These are phyloP conservation scores for Pipistrellus kuhlii DNA, from an alignment of 2,797 vertebrate species.

Conservation along the genomic window DNA sequence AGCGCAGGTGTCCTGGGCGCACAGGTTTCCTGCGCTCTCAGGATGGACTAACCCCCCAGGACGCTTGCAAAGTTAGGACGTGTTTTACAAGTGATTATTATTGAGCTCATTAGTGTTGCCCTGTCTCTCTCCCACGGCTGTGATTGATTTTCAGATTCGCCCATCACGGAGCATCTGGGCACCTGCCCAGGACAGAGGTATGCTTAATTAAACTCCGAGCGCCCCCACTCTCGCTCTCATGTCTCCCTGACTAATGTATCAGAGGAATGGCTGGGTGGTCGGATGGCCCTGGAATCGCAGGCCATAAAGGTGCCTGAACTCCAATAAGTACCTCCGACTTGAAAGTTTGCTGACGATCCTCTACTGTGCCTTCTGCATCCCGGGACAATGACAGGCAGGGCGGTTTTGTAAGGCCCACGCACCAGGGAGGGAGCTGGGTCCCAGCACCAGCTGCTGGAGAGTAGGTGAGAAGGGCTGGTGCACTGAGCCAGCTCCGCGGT, in stretches of 20 bases:
- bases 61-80: neutral
- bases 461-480: neutral
- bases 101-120: neutral
- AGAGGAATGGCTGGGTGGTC: neutral
- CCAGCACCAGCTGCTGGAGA: neutral
- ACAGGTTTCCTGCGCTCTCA: too few relatives aligned
- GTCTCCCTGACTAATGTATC: neutral
- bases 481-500: neutral
- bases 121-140: conserved; percentile 21
- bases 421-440: neutral
- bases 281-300: neutral
- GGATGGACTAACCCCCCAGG: too few relatives aligned
- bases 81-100: neutral
- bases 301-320: neutral
- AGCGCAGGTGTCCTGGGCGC: fast-evolving
- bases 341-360: fast-evolving
- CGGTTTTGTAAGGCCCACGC: neutral
- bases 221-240: neutral
- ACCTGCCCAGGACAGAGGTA: conserved; percentile 4
- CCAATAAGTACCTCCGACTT: neutral
- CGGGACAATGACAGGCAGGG: neutral
- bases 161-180: conserved; percentile 56
- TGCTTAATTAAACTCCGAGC: neutral
- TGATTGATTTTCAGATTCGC: conserved; percentile 53
- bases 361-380: neutral